These are phyloP conservation scores for Columba livia DNA, from an alignment of 2,113 vertebrate genomes.

Conservation along the genomic window DNA sequence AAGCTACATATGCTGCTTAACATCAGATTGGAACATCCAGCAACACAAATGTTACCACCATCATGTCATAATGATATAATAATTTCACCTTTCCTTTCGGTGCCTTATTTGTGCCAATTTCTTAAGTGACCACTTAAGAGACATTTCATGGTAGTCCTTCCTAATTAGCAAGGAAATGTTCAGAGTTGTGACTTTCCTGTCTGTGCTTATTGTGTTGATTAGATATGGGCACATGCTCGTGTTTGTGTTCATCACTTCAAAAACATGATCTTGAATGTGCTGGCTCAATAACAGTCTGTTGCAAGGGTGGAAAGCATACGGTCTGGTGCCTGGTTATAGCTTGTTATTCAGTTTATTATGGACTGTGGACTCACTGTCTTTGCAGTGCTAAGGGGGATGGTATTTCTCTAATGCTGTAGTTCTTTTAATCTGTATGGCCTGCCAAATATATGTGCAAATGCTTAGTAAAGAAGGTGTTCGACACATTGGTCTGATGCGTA, in stretches of 20 bases:
- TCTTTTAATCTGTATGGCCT: background rate
- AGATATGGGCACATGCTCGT: background rate
- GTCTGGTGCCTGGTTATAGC: background rate
- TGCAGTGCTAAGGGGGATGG: background rate
- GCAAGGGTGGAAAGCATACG: background rate
- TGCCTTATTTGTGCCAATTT: background rate
- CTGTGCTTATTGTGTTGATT: background rate
- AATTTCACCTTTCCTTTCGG: background rate
- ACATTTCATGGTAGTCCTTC: background rate
- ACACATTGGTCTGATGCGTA: background rate
- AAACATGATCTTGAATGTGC: background rate
- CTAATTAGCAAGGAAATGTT: constrained; percentile 21
- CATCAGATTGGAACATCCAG: background rate
- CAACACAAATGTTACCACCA: background rate
- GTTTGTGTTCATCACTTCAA: background rate
- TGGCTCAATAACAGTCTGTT: background rate
- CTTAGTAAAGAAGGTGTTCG: background rate
- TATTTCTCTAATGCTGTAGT: background rate
- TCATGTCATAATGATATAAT: background rate
- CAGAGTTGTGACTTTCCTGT: constrained; percentile 19
- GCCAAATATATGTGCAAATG: background rate
- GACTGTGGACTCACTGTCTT: background rate
- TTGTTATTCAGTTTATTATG: background rate
- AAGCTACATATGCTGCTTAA: background rate
- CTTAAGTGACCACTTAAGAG: background rate